These are phyloP conservation scores for Anoncus sp. DNA, from an alignment of 2,888 invertebrate genomes.

Conservation along the genomic window DNA sequence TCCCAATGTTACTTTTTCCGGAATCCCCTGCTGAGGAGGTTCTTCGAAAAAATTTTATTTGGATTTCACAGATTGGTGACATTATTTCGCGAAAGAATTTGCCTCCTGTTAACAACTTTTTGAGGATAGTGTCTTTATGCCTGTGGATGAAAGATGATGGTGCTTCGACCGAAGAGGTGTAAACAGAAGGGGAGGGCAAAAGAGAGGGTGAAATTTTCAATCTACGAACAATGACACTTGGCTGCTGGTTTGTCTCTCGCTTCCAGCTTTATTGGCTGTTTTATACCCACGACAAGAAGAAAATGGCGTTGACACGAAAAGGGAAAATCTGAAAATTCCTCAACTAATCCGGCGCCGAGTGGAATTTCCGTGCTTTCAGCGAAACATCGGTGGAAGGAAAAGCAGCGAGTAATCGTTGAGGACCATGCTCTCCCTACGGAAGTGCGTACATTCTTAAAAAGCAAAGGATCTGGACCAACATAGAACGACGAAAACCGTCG, in stretches of 20 bases:
- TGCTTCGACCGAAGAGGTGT: not conserved
- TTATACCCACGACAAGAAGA: slow-evolving; percentile 20
- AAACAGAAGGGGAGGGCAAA: slow-evolving; percentile 2
- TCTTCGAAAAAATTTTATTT: not conserved
- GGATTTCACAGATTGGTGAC: not conserved
- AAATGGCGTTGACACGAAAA: slow-evolving; percentile 64
- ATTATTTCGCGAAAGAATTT: not conserved
- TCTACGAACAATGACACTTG: slow-evolving; percentile 48
- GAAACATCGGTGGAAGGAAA: slow-evolving; percentile 49
- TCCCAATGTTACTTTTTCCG: slow-evolving; percentile 1
- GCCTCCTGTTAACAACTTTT: not conserved
- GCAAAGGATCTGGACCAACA: slow-evolving; percentile 51
- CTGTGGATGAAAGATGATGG: not conserved
- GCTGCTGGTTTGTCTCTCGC: slow-evolving; percentile 27
- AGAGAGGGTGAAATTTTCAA: slow-evolving; percentile 48
- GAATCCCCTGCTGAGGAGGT: not conserved
- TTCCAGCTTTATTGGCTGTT: slow-evolving; percentile 9
- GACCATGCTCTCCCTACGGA: slow-evolving; percentile 61
- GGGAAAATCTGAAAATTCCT: slow-evolving; percentile 66
- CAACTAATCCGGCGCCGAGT: slow-evolving; percentile 61
- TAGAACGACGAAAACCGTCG: slow-evolving; percentile 42
- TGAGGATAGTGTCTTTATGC: slow-evolving; percentile 3
- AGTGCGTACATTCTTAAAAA: slow-evolving; percentile 71
- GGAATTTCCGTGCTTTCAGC: slow-evolving; percentile 64
- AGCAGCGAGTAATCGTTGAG: slow-evolving; percentile 50